phyloP scores from a whole-genome alignment of 2,797 vertebrate genomes.

The Dryobates pubescens region DNA sequence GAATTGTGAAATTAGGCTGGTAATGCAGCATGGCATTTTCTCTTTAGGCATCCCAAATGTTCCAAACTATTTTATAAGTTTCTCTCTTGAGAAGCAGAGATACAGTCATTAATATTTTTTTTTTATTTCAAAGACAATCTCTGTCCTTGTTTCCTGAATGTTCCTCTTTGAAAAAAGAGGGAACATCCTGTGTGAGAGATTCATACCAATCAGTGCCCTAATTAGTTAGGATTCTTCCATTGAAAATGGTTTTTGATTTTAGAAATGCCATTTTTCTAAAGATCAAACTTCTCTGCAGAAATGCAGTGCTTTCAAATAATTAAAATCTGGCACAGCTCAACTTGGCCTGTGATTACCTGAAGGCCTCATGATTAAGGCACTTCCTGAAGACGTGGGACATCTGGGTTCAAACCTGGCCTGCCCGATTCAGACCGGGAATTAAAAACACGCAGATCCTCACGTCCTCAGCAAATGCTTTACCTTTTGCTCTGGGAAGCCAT shows the following conservation, averaged over 20 bases:
- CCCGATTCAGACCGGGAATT: not conserved
- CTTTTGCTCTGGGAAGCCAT: not conserved
- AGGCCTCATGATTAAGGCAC: not conserved
- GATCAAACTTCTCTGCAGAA: slow-evolving; percentile 41
- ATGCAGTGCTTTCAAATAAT: slow-evolving; percentile 14
- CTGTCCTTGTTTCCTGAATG: slow-evolving; percentile 32
- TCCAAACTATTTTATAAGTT: not conserved
- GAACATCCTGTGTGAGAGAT: slow-evolving; percentile 12
- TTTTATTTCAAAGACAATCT: not conserved
- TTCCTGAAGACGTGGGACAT: slow-evolving; percentile 37
- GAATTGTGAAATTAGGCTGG: slow-evolving; percentile 38
- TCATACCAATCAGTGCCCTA: not conserved
- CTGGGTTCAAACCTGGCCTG: not conserved
- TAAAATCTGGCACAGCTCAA: not conserved
- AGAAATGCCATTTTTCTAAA: slow-evolving; percentile 36
- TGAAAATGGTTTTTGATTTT: slow-evolving; percentile 38
- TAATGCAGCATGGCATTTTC: not conserved
- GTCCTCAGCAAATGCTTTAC: not conserved
- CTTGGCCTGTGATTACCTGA: slow-evolving; percentile 27
- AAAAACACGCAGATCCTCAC: not conserved
- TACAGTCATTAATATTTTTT: not conserved
- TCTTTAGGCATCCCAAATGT: not conserved
- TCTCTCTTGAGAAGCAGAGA: not conserved
- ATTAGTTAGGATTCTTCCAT: not conserved
- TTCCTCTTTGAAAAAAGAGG: not conserved